Percentiles rank a stretch among this genome's conserved stretches.
These are phyloP conservation scores for Lacanobia wlatinum DNA, from an alignment of 2,888 invertebrate genomes.

Conservation along the genomic window DNA sequence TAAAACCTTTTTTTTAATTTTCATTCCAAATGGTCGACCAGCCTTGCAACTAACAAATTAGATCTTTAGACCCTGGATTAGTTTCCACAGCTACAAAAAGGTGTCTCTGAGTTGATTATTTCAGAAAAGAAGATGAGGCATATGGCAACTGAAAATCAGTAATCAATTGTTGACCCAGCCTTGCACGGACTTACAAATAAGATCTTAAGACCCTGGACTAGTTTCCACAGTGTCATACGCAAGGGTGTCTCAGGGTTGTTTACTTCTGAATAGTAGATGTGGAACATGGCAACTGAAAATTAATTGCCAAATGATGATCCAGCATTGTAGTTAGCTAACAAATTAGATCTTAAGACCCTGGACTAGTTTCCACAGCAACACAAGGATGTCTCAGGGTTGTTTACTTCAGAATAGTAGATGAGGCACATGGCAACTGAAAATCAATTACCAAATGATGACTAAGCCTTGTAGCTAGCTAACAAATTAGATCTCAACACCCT, in stretches of 20 bases:
- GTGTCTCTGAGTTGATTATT: not conserved
- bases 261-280: constrained; percentile 2
- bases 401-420: constrained; percentile 10
- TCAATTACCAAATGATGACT: not conserved
- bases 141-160: constrained; percentile 4
- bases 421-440: constrained; percentile 6
- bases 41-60: not conserved
- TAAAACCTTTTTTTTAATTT: no score
- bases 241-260: not conserved
- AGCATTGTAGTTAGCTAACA: not conserved
- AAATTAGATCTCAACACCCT: constrained; percentile 14
- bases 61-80: constrained; percentile 19
- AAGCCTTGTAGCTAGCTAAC: not conserved
- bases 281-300: constrained; percentile 4
- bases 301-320: not conserved
- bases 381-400: constrained; percentile 8
- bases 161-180: not conserved
- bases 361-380: constrained; percentile 4
- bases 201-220: constrained; percentile 19
- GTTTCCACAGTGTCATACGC: not conserved
- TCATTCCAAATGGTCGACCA: not conserved
- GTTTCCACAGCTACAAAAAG: not conserved
- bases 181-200: not conserved
- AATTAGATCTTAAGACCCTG: constrained; percentile 18
- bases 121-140: not conserved